These are phyloP conservation scores for Mesembrinibis cayennensis DNA, from an alignment of 2,113 vertebrate species.

Conservation along the genomic window DNA sequence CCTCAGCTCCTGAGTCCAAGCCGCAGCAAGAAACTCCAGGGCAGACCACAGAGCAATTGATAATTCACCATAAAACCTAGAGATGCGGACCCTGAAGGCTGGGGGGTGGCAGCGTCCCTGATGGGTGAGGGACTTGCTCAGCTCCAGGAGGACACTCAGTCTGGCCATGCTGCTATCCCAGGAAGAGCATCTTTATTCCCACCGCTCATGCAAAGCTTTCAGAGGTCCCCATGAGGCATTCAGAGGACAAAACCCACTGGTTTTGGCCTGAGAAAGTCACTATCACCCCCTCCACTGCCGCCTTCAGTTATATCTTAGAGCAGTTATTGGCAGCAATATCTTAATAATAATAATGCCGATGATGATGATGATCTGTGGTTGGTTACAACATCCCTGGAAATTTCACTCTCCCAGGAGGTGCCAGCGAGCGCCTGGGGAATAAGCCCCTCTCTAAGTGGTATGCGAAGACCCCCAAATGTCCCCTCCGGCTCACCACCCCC, in stretches of 20 bases:
- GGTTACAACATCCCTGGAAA: background rate
- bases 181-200: background rate
- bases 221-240: background rate
- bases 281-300: background rate
- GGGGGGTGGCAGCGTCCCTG: background rate
- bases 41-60: background rate
- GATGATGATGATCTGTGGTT: background rate
- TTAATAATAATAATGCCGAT: background rate
- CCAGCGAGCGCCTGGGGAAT: background rate
- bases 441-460: background rate
- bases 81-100: background rate
- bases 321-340: background rate
- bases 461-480: rapidly evolving
- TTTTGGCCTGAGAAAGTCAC: background rate
- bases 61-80: background rate
- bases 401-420: background rate
- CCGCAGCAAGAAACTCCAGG: background rate
- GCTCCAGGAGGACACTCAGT: background rate
- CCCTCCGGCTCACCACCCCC: rapidly evolving
- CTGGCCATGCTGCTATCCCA: background rate
- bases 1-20: background rate
- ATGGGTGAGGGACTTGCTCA: background rate
- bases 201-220: background rate
- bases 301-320: background rate
- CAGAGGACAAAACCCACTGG: background rate